Evolutionary conservation across 2,113 vertebrate species (phyloP).

Genomic region (Ia io): DNA sequence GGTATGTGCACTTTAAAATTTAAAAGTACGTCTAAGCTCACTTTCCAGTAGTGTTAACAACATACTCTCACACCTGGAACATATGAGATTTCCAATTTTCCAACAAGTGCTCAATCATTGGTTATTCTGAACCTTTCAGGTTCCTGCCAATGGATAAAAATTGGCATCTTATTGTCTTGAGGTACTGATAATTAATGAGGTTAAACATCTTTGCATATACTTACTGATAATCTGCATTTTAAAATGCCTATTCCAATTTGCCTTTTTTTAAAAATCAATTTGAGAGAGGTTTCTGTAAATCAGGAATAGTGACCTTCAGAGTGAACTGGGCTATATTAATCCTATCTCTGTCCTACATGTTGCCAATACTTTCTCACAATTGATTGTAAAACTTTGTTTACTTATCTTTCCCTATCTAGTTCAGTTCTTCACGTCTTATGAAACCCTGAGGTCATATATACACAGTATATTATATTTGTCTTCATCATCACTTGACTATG

Average conservation of each 20-base stretch:
- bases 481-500: background rate
- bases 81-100: background rate
- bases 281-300: background rate
- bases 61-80: background rate
- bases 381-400: slow-evolving; percentile 23
- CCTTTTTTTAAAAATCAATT: background rate
- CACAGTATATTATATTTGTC: background rate
- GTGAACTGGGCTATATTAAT: background rate
- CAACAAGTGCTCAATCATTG: background rate
- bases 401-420: background rate
- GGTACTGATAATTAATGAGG: background rate
- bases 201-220: background rate
- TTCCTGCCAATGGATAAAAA: background rate
- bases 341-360: background rate
- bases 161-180: background rate
- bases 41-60: background rate
- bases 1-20: background rate
- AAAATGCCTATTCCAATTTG: background rate
- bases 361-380: slow-evolving; percentile 21
- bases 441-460: background rate
- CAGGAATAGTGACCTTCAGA: background rate
- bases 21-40: background rate
- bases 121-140: background rate
- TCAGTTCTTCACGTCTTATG: background rate
- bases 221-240: background rate